Evolutionary conservation across 1,140 invertebrate species (phyloP).

Genomic region (Dinoponera quadriceps): DNA sequence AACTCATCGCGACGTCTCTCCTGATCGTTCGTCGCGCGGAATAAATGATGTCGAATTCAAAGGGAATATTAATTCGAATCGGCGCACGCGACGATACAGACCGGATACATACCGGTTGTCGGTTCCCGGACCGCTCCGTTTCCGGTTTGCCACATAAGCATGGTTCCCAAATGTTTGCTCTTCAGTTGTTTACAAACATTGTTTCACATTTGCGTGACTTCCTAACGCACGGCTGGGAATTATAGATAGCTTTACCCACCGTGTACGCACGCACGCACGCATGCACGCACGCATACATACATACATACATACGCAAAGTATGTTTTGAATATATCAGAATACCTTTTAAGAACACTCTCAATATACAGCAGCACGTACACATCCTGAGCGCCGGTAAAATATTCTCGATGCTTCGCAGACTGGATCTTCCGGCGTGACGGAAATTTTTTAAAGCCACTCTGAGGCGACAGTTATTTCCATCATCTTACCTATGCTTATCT

Average conservation of each 20-base stretch:
- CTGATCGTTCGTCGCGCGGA: background rate
- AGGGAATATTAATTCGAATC: conserved; percentile 69
- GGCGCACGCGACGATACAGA: conserved; percentile 53
- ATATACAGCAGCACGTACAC: conserved; percentile 17
- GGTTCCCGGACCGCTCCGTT: conserved; percentile 59
- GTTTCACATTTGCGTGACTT: conserved; percentile 65
- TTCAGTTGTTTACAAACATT: conserved; percentile 70
- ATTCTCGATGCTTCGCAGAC: background rate
- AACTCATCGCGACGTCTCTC: background rate
- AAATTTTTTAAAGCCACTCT: conserved; percentile 15
- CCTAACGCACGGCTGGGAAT: conserved; percentile 43
- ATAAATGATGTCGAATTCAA: conserved; percentile 50
- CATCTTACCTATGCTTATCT: background rate
- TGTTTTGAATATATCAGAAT: conserved; percentile 54
- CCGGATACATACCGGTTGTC: conserved; percentile 32
- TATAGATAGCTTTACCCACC: conserved; percentile 58
- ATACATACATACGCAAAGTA: background rate
- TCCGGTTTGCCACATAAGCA: conserved; percentile 67
- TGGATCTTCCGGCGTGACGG: background rate
- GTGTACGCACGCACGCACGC: background rate
- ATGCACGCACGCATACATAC: background rate
- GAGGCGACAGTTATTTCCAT: conserved; percentile 13
- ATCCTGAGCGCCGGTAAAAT: conserved; percentile 30
- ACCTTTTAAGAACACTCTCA: conserved; percentile 42
- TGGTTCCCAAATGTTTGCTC: conserved; percentile 58